These are phyloP conservation scores for Pogonomyrmex californicus DNA, from an alignment of 1,140 invertebrate species.

Conservation along the genomic window DNA sequence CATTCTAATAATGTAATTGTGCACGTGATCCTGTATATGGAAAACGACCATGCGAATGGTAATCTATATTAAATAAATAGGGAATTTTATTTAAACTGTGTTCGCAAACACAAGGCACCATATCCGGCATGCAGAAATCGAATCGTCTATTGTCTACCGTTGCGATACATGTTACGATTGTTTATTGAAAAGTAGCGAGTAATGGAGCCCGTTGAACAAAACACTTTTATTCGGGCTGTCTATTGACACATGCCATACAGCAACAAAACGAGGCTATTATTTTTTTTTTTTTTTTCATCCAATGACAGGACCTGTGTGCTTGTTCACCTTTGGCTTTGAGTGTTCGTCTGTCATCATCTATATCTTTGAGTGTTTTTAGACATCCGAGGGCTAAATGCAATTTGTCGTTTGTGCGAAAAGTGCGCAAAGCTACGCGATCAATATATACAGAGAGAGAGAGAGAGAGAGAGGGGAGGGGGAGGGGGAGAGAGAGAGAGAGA, in stretches of 20 bases:
- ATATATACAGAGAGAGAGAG: conserved; percentile 1
- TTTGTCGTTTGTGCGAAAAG: conserved; percentile 18
- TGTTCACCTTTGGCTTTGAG: conserved; percentile 17
- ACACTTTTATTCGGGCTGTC: conserved; percentile 23
- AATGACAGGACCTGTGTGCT: neutral
- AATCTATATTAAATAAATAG: neutral
- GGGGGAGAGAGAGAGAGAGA: neutral
- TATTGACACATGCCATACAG: conserved; percentile 5
- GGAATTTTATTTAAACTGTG: conserved; percentile 30
- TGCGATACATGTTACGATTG: conserved; percentile 27
- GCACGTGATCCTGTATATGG: neutral
- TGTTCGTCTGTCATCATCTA: neutral
- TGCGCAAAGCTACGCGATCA: neutral
- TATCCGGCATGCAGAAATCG: neutral
- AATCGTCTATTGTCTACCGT: conserved; percentile 21
- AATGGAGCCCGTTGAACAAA: conserved; percentile 41
- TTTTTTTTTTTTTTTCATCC: conserved; percentile 22
- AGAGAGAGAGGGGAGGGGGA: neutral
- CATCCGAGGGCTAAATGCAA: conserved; percentile 12
- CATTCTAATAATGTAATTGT: conserved; percentile 15
- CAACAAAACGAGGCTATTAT: conserved; percentile 5
- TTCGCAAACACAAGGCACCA: neutral
- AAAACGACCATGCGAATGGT: neutral
- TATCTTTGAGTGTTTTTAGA: conserved; percentile 43
- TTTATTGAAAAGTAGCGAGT: conserved; percentile 42